Evolutionary conservation across 1,140 invertebrate genomes (phyloP).

Genomic region (Thalassaphorura encarpata): DNA sequence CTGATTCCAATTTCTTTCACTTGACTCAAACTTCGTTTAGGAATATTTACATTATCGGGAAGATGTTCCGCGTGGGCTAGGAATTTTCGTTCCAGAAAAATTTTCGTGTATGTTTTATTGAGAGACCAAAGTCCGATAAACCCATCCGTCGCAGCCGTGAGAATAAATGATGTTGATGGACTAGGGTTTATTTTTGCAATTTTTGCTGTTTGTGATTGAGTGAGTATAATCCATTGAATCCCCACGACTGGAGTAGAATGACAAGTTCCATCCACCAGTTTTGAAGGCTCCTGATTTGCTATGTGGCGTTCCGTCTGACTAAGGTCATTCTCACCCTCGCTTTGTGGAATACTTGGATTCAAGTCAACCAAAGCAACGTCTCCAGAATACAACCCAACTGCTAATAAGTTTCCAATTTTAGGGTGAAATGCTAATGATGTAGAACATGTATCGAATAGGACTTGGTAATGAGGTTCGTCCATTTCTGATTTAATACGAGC

Average conservation of each 20-base stretch:
- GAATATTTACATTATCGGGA: conserved; percentile 15
- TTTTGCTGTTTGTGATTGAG: conserved; percentile 3
- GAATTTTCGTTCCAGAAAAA: conserved; percentile 21
- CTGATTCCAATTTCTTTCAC: conserved; percentile 27
- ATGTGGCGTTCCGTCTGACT: background rate
- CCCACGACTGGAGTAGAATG: conserved; percentile 13
- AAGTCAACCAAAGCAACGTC: conserved; percentile 24
- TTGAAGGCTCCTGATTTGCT: background rate
- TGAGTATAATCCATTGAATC: conserved; percentile 20
- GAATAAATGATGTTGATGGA: conserved; percentile 3
- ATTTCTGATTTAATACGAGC: background rate
- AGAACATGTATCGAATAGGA: conserved; percentile 20
- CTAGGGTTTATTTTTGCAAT: conserved; percentile 4
- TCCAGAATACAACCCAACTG: conserved; percentile 22
- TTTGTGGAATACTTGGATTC: background rate
- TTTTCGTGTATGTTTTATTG: conserved; percentile 13
- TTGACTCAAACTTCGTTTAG: conserved; percentile 5
- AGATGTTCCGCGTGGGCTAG: conserved; percentile 16
- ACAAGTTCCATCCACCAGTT: conserved; percentile 2
- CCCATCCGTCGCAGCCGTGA: conserved; percentile 18
- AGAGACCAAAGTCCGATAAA: conserved; percentile 28
- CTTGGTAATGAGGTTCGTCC: conserved; percentile 16
- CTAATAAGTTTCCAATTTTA: conserved; percentile 9
- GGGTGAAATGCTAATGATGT: conserved; percentile 26
- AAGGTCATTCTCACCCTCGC: background rate